phyloP scores from a whole-genome alignment of 2,888 invertebrate genomes.

The Dryadula phaetusa region DNA sequence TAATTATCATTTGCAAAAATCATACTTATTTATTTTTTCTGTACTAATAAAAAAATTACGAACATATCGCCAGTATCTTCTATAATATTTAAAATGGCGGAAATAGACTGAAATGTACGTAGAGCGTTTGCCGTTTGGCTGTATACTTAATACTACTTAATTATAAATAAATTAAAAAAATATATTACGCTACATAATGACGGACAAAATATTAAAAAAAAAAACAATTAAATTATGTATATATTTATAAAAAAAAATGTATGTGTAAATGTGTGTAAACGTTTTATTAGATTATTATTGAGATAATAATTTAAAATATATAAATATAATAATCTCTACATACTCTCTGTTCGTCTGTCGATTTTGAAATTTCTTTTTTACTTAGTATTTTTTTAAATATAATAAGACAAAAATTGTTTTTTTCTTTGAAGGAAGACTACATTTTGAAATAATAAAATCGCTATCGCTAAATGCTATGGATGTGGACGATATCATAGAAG shows the following conservation, averaged over 20 bases:
- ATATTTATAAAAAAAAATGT: conserved; percentile 2
- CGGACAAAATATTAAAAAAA: conserved; percentile 1
- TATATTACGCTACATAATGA: neutral
- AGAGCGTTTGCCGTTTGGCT: conserved; percentile 9
- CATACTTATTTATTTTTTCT: too few relatives aligned
- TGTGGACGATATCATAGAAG: conserved; percentile 2
- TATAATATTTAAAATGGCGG: neutral
- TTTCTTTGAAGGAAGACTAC: too few relatives aligned
- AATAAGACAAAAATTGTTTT: too few relatives aligned
- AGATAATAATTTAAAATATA: neutral
- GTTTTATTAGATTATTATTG: neutral
- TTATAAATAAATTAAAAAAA: neutral
- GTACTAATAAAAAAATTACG: too few relatives aligned
- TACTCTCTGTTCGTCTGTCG: too few relatives aligned
- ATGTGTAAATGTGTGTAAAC: neutral
- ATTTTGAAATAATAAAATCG: neutral
- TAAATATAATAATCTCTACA: too few relatives aligned
- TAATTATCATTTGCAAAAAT: too few relatives aligned
- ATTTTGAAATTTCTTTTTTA: neutral
- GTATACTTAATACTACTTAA: conserved; percentile 15
- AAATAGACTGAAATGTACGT: conserved; percentile 24
- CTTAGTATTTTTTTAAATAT: too few relatives aligned
- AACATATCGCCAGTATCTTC: conserved; percentile 3
- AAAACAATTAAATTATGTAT: neutral
- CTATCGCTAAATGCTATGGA: conserved; percentile 18